A percentile compares a stretch with the other conserved stretches of the same genome.
Evolutionary conservation across 2,888 invertebrate species (phyloP).

Genomic region (Dilophus febrilis): DNA sequence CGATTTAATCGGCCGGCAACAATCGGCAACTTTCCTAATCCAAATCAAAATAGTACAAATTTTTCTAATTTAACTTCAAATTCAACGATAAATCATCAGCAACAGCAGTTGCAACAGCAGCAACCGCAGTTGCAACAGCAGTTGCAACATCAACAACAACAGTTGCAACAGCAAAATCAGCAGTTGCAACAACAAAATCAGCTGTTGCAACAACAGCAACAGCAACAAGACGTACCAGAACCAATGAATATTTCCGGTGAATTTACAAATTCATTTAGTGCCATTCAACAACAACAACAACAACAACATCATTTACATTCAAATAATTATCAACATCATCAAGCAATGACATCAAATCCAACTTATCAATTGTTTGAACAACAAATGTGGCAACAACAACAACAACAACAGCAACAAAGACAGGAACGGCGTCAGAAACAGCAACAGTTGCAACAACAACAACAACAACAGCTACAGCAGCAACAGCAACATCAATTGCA

Average conservation of each 20-base stretch:
- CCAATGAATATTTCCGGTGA: too few species aligned
- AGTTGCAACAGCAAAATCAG: background rate
- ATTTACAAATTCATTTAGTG: background rate
- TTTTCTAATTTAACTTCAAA: constrained; percentile 1
- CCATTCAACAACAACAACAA: background rate
- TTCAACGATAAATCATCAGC: too few species aligned
- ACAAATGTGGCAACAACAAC: constrained; percentile 2
- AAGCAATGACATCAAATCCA: constrained; percentile 3
- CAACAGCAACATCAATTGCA: background rate
- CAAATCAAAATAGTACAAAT: background rate
- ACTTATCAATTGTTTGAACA: too few species aligned
- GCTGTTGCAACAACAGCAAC: too few species aligned
- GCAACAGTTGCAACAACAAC: constrained; percentile 2
- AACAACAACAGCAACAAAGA: background rate
- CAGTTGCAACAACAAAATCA: too few species aligned
- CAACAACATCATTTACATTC: background rate
- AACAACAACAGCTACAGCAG: constrained; percentile 1
- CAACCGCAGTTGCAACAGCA: background rate
- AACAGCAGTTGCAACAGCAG: background rate
- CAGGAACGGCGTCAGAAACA: constrained; percentile 1
- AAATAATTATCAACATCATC: background rate
- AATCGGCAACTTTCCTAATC: too few species aligned
- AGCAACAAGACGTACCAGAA: too few species aligned
- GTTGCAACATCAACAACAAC: constrained; percentile 2
- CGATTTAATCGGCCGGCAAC: too few species aligned